Base-by-base conservation (phyloP, 2,113 vertebrate species). In the Campylorhamphus procurvoides region DNA sequence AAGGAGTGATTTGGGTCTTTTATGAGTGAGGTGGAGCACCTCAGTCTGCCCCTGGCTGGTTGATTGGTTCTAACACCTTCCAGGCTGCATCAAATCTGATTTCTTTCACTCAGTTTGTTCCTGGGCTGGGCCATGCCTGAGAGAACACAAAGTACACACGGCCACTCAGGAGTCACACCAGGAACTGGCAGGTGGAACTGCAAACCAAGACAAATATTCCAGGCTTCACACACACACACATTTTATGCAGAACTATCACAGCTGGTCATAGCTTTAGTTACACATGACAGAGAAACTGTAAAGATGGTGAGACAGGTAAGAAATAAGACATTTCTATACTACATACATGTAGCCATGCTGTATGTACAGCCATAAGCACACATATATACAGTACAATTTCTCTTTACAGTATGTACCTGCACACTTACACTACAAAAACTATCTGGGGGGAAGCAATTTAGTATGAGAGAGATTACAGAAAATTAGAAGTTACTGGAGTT, bases 21-120 rank as follows among this genome's bases (percentile, higher is more conserved):
- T 78, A 71, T 88, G 17, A 55, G 35, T 20, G 74, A 95, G 85
- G 89, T 75, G 79, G 18, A 78, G 84, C 96, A 95, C 97, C 96
- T 96, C 8, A 58, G 60, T 33, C 67, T 68, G 90, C 95, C 97
- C 95, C 97, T 93, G 97, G 71, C 96, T 87, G 62, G 72, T 92
- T 29, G 44, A 77, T 95, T 94, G 87, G 85, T 86, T 47, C n/a
- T 35, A 94, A 96, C 95, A 96, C 71, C 86, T 74, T 66, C 94
- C 39, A 83, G 96, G 89, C 28, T 63, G 89, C 92, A 82, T 3
- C 91, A 95, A 96, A 94, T 91, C 90, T 77, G 93, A 53, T 84
- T 89, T 79, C 92, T 87, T 87, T 24, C 91, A 93, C 87, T 6
- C 89, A 64, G 76, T 91, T 84, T 44, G 13, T 33, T 63, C 33